Conservation (phyloP, 2,797 vertebrate genomes). For the Leptodon cayanensis region DNA sequence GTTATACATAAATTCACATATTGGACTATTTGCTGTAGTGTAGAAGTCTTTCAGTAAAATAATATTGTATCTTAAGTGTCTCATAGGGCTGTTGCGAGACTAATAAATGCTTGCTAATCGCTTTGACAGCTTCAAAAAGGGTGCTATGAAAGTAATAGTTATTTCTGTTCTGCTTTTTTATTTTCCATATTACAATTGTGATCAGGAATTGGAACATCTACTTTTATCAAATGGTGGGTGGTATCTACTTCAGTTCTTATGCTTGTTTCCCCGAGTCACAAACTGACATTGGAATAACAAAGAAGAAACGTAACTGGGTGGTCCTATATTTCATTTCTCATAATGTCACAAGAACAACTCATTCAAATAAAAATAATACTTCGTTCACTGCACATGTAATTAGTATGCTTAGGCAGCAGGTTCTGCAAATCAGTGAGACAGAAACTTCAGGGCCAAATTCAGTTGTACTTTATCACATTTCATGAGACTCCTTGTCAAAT, state of each 20-base stretch:
- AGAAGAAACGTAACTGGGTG: background rate
- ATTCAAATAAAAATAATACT: background rate
- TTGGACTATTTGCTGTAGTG: background rate
- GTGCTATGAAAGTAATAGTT: conserved; percentile 42
- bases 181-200: conserved; percentile 16
- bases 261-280: background rate
- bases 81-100: background rate
- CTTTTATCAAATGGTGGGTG: conserved; percentile 46
- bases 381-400: background rate
- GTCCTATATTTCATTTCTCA: background rate
- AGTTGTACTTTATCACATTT: background rate
- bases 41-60: background rate
- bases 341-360: background rate
- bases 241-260: conserved; percentile 45
- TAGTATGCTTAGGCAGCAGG: background rate
- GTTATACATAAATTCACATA: background rate
- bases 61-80: background rate
- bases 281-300: conserved; percentile 30
- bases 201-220: conserved; percentile 50
- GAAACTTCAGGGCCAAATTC: background rate
- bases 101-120: conserved; percentile 38
- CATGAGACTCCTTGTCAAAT: background rate
- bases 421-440: background rate
- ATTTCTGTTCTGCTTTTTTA: conserved; percentile 40
- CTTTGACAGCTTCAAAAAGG: conserved; percentile 45